phyloP scores from a whole-genome alignment of 2,113 vertebrate genomes.

The Panthera uncia region DNA sequence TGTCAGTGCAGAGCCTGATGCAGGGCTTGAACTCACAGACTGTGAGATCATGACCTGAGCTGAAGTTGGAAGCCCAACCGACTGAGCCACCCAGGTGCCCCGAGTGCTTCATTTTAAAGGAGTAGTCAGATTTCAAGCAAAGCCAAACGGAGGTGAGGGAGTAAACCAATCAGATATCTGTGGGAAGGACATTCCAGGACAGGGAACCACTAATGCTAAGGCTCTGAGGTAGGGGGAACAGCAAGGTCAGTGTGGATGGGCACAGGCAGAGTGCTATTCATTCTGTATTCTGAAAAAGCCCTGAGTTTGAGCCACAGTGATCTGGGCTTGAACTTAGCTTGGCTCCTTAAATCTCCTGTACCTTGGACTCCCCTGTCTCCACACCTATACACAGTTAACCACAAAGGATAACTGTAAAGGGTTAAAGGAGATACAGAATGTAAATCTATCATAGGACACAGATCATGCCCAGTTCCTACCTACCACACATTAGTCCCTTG shows the following conservation, averaged over 20 bases:
- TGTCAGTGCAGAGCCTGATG: too few species aligned
- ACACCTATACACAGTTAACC: not conserved
- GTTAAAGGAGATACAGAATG: not conserved
- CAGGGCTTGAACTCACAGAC: too few species aligned
- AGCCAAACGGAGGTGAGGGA: not conserved
- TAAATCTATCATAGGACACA: not conserved
- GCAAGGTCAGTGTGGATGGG: not conserved
- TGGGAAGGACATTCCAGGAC: not conserved
- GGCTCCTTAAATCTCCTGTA: not conserved
- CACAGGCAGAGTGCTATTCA: not conserved
- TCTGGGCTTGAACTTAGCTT: not conserved
- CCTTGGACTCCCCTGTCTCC: not conserved
- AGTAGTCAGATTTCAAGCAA: not conserved
- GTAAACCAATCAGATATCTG: too few species aligned
- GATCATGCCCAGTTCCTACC: not conserved
- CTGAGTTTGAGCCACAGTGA: not conserved
- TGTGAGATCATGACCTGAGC: too few species aligned
- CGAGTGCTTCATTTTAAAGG: not conserved
- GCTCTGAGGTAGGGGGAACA: not conserved
- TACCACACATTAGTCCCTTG: not conserved
- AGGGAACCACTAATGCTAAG: not conserved
- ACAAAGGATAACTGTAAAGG: not conserved
- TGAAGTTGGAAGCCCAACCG: too few species aligned
- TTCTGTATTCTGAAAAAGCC: not conserved
- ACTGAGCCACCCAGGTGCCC: too few species aligned